Conservation (phyloP, 1,140 invertebrate species). For the Asobara japonica region DNA sequence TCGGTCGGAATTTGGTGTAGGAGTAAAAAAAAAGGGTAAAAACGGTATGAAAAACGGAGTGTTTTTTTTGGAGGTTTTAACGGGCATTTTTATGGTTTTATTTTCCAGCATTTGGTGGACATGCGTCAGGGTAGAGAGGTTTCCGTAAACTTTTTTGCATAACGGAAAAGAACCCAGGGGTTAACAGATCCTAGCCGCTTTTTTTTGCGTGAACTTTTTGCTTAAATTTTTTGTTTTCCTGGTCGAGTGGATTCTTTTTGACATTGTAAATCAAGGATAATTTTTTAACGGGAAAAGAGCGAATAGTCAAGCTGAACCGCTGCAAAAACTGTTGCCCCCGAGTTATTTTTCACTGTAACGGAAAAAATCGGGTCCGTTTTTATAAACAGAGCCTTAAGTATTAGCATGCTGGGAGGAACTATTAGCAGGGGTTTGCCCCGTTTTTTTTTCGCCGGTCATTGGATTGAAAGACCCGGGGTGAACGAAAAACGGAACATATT, state of each 20-base stretch:
- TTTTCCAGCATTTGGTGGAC: neutral
- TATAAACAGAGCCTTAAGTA: neutral
- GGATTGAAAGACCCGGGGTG: neutral
- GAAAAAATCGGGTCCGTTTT: constrained; percentile 5
- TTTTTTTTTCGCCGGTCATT: neutral
- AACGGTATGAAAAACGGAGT: neutral
- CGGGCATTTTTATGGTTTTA: constrained; percentile 22
- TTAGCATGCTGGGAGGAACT: neutral
- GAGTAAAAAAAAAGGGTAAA: neutral
- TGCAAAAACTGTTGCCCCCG: constrained; percentile 10
- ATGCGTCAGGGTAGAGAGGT: neutral
- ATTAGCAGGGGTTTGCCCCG: neutral
- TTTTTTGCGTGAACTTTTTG: neutral
- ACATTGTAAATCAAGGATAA: neutral
- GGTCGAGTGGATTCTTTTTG: neutral
- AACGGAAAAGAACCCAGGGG: neutral
- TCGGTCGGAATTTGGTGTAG: neutral
- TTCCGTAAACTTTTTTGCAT: constrained; percentile 16
- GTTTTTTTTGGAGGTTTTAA: constrained; percentile 1
- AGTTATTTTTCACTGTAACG: neutral
- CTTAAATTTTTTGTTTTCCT: neutral
- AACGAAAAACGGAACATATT: neutral
- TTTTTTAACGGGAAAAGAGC: constrained; percentile 11
- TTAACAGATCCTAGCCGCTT: neutral
- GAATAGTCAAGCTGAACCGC: neutral